phyloP scores from a whole-genome alignment of 2,888 invertebrate genomes.

The Mesorhabditis belari region DNA sequence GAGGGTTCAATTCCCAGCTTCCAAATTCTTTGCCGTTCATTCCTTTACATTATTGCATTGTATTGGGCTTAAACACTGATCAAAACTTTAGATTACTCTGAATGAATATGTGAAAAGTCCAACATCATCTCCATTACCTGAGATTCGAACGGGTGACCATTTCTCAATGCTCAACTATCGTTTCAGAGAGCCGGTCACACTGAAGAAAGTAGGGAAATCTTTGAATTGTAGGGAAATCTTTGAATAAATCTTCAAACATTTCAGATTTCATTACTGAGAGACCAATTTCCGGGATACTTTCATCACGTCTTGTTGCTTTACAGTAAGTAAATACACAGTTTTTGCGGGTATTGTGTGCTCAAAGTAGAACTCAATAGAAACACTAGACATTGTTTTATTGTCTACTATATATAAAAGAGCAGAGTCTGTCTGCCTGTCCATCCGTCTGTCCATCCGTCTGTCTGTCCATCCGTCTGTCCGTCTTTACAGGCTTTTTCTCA shows the following conservation, averaged over 20 bases:
- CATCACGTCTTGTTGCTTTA: constrained; percentile 35
- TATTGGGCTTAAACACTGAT: too few species aligned
- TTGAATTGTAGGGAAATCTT: constrained; percentile 4
- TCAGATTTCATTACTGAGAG: constrained; percentile 27
- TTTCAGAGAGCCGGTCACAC: constrained; percentile 32
- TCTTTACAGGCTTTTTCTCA: too few species aligned
- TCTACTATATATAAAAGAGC: too few species aligned
- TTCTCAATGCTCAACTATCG: constrained; percentile 36
- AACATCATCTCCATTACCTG: constrained; percentile 25
- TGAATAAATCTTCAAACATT: too few species aligned
- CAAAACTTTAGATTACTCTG: constrained; percentile 31
- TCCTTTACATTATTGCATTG: too few species aligned
- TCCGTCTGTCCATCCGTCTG: too few species aligned
- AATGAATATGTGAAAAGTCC: constrained; percentile 31
- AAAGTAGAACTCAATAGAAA: not conserved
- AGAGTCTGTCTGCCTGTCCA: too few species aligned
- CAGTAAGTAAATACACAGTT: constrained; percentile 18
- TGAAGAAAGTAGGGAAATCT: constrained; percentile 21
- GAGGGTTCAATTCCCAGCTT: too few species aligned
- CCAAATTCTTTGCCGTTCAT: too few species aligned
- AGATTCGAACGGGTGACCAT: constrained; percentile 39
- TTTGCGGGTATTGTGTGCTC: not conserved
- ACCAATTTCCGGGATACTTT: constrained; percentile 32
- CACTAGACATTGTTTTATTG: not conserved
- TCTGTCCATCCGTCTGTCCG: too few species aligned